A percentile compares a stretch with the other conserved stretches of the same genome.
These are phyloP conservation scores for Pardalotus punctatus DNA, from an alignment of 2,113 vertebrate genomes.

Conservation along the genomic window DNA sequence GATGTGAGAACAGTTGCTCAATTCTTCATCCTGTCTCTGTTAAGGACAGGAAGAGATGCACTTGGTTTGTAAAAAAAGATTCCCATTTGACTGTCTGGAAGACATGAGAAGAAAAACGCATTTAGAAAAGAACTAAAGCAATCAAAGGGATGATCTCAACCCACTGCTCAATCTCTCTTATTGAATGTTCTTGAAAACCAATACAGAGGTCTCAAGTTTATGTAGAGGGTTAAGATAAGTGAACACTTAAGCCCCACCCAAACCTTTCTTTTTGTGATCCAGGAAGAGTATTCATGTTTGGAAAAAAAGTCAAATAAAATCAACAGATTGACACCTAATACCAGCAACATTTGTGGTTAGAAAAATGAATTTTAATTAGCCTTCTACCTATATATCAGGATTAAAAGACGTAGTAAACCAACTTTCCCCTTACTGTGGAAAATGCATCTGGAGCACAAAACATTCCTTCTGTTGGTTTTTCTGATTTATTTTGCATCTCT, in stretches of 20 bases:
- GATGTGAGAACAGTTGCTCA: background rate
- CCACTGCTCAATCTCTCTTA: background rate
- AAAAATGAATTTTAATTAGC: background rate
- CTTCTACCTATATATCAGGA: background rate
- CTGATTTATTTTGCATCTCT: background rate
- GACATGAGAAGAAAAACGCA: background rate
- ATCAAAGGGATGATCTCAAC: background rate
- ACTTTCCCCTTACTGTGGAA: background rate
- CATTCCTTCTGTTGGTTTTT: background rate
- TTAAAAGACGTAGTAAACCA: background rate
- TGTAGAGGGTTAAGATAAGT: background rate
- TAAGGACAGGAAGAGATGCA: accelerated
- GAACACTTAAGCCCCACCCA: background rate
- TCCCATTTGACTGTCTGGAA: background rate
- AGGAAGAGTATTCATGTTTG: background rate
- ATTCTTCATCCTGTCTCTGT: background rate
- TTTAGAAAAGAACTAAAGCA: background rate
- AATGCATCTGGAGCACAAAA: background rate
- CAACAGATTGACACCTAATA: background rate
- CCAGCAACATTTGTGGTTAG: background rate
- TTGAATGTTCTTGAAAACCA: background rate
- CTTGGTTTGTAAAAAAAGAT: background rate
- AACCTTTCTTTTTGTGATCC: background rate
- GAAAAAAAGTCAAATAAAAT: background rate
- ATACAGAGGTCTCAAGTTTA: background rate